These are phyloP conservation scores for Pseudolaguvia tuberculata DNA, from an alignment of 2,113 vertebrate genomes.

Conservation along the genomic window DNA sequence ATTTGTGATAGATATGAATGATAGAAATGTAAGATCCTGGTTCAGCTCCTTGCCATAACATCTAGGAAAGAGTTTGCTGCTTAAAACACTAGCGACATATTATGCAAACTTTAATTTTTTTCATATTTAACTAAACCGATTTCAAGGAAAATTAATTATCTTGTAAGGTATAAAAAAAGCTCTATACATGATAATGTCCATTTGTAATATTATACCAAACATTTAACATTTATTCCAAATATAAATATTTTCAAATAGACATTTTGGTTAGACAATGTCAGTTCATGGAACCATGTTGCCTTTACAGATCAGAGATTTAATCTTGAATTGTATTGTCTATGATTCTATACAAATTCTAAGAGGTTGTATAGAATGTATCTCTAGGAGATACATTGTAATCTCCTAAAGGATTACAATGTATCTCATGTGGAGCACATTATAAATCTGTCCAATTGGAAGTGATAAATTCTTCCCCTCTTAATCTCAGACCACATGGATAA, in stretches of 20 bases:
- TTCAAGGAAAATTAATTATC: too few relatives aligned
- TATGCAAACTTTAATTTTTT: not conserved
- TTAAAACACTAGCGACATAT: too few relatives aligned
- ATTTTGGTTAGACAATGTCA: constrained; percentile 28
- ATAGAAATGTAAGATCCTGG: not conserved
- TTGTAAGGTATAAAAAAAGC: too few relatives aligned
- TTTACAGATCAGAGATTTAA: constrained; percentile 33
- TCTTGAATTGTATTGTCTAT: constrained; percentile 32
- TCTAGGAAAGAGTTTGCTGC: not conserved
- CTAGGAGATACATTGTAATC: too few relatives aligned
- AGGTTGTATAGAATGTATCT: too few relatives aligned
- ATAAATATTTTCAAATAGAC: constrained; percentile 17
- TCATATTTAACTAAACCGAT: not conserved
- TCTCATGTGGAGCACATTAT: constrained; percentile 44
- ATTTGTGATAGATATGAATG: not conserved
- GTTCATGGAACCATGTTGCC: constrained; percentile 27
- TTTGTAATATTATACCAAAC: too few relatives aligned
- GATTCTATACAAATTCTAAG: constrained; percentile 1
- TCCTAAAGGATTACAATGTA: constrained; percentile 46
- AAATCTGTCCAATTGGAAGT: constrained; percentile 39
- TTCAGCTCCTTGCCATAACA: not conserved
- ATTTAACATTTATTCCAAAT: too few relatives aligned
- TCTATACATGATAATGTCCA: too few relatives aligned
- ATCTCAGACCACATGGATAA: constrained; percentile 61
- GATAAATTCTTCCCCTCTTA: constrained; percentile 58